Base-by-base conservation (phyloP, 2,797 vertebrate genomes). In the Gymnoscopelus microlampas region DNA sequence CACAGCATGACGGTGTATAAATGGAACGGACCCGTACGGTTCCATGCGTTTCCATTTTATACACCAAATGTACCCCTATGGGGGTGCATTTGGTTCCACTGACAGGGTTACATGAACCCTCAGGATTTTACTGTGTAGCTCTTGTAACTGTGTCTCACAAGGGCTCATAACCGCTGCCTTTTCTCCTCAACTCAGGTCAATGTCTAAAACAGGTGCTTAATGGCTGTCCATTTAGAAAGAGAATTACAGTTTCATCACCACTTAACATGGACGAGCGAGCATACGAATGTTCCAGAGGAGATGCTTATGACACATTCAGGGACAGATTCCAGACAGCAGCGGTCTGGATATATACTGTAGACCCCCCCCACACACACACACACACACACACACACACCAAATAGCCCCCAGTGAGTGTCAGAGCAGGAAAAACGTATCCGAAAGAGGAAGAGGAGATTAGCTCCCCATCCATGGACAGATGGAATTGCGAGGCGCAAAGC, bases 351-450 rank as follows among this genome's bases (percentile, higher is more conserved):
- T 23, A 60, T 15, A 74, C 57, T 15, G 7, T 44, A 44, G 83
- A 83, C 23, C 75, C 78, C 63, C 83, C 64, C 83, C 29, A 80
- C 15, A 5, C 9, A 58, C 70, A 85, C 80, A 81, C 82, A 68
- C 66, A 78, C 85, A 82, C 23, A 29, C 56, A 29, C 26, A 29
- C 39, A 44, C 39, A 44, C 39, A 44, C 39, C 39, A 44, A 10
- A 44, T 44, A 44, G 8, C 8, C 39, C 39, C 39, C 39, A 44
- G 39, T 44, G 56, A 58, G 29, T 39, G 29, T 57, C 55, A 13
- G 26, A 47, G 15, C 39, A 10, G 44, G 58, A 11, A 8, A 35
- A 19, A 62, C 65, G 54, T 23, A 54, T 39, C 35, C 35, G 35
- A 64, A 62, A 56, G 68, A 83, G 44, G 24, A 51, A 35, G 68